Conservation (phyloP, 2,113 vertebrate species). For the Mastomys natalensis region DNA sequence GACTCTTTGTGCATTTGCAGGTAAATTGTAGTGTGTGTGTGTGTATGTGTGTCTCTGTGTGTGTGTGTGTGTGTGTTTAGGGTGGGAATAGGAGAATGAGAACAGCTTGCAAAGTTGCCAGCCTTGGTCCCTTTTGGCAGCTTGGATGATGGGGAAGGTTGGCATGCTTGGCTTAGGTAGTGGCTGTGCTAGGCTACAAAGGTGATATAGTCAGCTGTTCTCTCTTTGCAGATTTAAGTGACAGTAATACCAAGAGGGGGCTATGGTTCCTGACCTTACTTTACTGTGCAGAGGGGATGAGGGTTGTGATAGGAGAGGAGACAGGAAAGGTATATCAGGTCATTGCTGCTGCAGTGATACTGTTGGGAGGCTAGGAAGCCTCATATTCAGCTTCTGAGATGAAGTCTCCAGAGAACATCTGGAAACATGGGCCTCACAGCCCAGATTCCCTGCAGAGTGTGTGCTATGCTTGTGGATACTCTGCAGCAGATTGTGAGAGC, state of each 20-base stretch:
- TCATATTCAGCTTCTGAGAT: neutral
- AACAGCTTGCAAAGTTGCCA: neutral
- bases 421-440: neutral
- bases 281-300: constrained; percentile 33
- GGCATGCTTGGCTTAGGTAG: neutral
- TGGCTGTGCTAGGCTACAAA: constrained; percentile 24
- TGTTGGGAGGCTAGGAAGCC: neutral
- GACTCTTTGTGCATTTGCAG: neutral
- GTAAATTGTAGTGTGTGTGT: neutral
- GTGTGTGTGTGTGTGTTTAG: neutral
- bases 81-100: too few relatives aligned
- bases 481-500: neutral
- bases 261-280: constrained; percentile 78
- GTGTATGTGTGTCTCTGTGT: neutral
- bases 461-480: rapidly evolving
- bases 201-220: constrained; percentile 67
- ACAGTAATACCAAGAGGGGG: constrained; percentile 53
- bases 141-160: neutral
- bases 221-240: constrained; percentile 67
- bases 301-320: neutral
- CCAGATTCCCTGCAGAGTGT: neutral
- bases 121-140: neutral
- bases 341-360: neutral
- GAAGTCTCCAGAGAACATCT: neutral
- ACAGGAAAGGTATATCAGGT: neutral